A percentile compares a stretch with the other conserved stretches of the same genome.
phyloP scores from a whole-genome alignment of 2,888 invertebrate genomes.

The Tipula lateralis region DNA sequence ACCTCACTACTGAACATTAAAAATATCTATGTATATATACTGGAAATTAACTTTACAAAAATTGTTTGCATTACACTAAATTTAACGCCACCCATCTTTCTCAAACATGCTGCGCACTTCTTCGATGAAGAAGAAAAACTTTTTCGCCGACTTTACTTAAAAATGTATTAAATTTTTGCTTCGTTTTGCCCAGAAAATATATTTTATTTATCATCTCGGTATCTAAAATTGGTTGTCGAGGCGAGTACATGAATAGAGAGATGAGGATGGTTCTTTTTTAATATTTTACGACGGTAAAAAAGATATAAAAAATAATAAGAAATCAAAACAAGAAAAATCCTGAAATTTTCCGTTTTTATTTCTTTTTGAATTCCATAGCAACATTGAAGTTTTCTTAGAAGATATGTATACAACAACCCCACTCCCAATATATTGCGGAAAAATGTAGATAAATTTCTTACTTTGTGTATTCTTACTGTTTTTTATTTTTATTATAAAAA shows the following conservation, averaged over 20 bases:
- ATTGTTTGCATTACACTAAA: not conserved
- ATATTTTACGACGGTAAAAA: not conserved
- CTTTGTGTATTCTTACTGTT: not conserved
- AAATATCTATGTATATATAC: too few species aligned
- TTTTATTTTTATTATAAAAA: slow-evolving; percentile 25
- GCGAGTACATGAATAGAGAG: not conserved
- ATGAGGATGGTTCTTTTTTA: not conserved
- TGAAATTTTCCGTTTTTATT: not conserved
- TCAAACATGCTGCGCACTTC: not conserved
- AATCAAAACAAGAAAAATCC: not conserved
- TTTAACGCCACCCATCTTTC: not conserved
- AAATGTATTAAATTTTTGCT: not conserved
- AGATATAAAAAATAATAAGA: not conserved
- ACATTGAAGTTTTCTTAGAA: not conserved
- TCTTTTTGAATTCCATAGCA: not conserved
- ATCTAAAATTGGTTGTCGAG: not conserved
- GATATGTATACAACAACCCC: not conserved
- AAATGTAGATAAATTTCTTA: not conserved
- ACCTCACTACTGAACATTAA: too few species aligned
- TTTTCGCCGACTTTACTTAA: not conserved
- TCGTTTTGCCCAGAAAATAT: not conserved
- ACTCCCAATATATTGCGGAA: not conserved
- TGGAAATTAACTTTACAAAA: too few species aligned
- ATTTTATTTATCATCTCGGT: not conserved
- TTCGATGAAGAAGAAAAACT: not conserved